Evolutionary conservation across 2,113 vertebrate species (phyloP).

Genomic region (Etia nguti): DNA sequence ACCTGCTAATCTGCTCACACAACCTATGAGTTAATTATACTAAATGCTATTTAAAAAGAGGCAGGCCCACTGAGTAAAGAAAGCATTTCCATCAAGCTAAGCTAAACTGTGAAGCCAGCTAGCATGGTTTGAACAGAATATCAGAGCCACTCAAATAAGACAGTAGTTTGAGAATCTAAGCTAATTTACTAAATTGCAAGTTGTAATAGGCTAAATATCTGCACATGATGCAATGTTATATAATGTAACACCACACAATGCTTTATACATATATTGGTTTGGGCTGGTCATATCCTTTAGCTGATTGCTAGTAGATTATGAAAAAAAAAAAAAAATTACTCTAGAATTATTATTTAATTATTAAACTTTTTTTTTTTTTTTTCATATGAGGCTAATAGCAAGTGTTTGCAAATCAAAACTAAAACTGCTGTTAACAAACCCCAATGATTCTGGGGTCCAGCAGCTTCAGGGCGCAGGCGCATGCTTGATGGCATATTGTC

Average conservation of each 20-base stretch:
- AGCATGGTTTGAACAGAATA: neutral
- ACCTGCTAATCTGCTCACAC: neutral
- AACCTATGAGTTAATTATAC: neutral
- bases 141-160: neutral
- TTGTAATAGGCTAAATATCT: neutral
- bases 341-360: neutral
- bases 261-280: neutral
- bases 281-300: neutral
- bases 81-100: neutral
- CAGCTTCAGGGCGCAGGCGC: slow-evolving; percentile 1
- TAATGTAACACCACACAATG: neutral
- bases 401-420: slow-evolving; percentile 30
- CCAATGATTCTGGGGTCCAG: slow-evolving; percentile 28
- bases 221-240: neutral
- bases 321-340: neutral
- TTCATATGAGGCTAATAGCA: slow-evolving; percentile 12
- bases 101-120: neutral
- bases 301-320: neutral
- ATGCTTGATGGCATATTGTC: slow-evolving; percentile 31
- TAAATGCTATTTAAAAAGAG: neutral
- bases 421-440: slow-evolving; percentile 39
- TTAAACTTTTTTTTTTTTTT: too few relatives aligned
- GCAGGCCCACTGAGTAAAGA: neutral
- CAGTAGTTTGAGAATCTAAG: neutral
- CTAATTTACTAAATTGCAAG: neutral